Evolutionary conservation across 2,888 invertebrate genomes (phyloP).

Genomic region (Cerceris rybyensis): DNA sequence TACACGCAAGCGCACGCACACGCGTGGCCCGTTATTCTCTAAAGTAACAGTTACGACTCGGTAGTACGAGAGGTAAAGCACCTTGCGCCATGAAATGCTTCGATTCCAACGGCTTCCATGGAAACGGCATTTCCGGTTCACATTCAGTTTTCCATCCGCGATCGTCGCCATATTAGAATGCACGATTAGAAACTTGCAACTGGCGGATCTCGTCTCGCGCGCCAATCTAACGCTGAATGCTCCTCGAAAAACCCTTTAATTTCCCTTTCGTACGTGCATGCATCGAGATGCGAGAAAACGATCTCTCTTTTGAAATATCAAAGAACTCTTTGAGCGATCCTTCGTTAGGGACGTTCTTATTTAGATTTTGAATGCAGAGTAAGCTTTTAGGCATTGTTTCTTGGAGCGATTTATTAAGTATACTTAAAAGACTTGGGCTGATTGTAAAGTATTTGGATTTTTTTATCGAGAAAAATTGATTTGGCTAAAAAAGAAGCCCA

Average conservation of each 20-base stretch:
- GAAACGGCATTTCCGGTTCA: constrained; percentile 75
- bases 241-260: constrained; percentile 22
- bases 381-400: no score
- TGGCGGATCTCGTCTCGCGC: constrained; percentile 7
- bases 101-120: constrained; percentile 71
- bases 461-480: no score
- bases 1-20: not conserved
- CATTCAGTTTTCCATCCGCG: constrained; percentile 68
- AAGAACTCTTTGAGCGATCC: not conserved
- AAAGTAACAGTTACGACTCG: constrained; percentile 70
- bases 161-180: constrained; percentile 57
- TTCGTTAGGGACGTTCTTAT: not conserved
- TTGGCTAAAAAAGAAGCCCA: no score
- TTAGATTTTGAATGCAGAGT: no score
- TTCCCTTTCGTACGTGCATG: constrained; percentile 42
- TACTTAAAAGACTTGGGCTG: no score
- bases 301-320: no score
- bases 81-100: constrained; percentile 58
- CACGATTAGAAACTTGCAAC: constrained; percentile 67
- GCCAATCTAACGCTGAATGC: not conserved
- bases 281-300: no score
- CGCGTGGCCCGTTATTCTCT: constrained; percentile 62
- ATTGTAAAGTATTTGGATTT: no score
- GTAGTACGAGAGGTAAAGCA: constrained; percentile 60
- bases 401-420: no score